These are phyloP conservation scores for Sericinus montela DNA, from an alignment of 2,888 invertebrate species.

Conservation along the genomic window DNA sequence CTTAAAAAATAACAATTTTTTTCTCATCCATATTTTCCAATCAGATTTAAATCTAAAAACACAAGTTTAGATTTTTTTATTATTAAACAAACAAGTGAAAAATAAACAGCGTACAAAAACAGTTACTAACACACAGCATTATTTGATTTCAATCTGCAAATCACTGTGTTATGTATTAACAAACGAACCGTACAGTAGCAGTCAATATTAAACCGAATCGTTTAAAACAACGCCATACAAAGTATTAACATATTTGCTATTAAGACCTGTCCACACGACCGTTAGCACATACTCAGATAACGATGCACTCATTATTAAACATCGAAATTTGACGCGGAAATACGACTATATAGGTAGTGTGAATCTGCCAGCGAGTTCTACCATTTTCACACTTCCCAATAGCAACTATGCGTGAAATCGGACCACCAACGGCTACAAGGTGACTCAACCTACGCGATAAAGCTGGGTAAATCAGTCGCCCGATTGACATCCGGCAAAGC, in stretches of 20 bases:
- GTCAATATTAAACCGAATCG: not conserved
- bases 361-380: not conserved
- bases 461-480: not conserved
- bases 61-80: too few species aligned
- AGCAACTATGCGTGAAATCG: not conserved
- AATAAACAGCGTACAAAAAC: too few species aligned
- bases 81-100: too few species aligned
- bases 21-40: too few species aligned
- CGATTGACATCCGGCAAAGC: not conserved
- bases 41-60: too few species aligned
- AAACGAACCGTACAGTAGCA: not conserved
- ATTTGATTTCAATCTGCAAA: too few species aligned
- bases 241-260: not conserved
- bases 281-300: too few species aligned
- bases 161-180: not conserved
- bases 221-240: too few species aligned
- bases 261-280: not conserved
- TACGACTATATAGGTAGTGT: not conserved
- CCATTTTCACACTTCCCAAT: not conserved
- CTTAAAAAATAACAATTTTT: too few species aligned
- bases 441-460: not conserved
- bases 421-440: not conserved
- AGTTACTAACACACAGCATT: too few species aligned
- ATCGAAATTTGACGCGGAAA: too few species aligned
- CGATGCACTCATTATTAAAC: too few species aligned